Conservation (phyloP, 2,888 invertebrate species). For the Hedya salicella region DNA sequence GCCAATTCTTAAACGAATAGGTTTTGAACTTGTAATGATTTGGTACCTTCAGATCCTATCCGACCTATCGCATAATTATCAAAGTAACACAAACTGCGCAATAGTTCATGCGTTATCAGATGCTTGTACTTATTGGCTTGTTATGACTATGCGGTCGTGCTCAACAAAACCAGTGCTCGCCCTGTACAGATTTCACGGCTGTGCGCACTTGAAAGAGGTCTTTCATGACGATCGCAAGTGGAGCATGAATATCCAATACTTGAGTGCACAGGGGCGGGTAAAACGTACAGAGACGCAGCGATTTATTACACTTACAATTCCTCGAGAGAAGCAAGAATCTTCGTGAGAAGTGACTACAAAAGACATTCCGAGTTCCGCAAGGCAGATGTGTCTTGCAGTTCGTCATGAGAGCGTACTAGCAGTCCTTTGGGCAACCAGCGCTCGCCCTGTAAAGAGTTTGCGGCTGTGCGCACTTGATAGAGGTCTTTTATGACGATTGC, state of each 20-base stretch:
- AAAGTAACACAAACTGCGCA: not conserved
- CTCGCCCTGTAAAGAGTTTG: constrained; percentile 24
- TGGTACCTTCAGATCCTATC: no score
- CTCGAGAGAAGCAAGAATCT: no score
- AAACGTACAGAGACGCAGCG: not conserved
- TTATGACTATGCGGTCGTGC: not conserved
- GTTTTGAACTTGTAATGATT: no score
- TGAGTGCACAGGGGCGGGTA: not conserved
- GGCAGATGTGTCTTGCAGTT: no score
- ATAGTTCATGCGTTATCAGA: constrained; percentile 6
- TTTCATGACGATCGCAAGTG: constrained; percentile 31
- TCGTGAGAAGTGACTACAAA: no score
- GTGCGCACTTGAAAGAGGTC: constrained; percentile 23
- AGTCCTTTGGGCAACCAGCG: no score
- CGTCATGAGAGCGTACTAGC: no score
- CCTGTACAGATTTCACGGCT: constrained; percentile 30
- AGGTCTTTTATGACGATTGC: constrained; percentile 34
- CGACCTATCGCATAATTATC: no score
- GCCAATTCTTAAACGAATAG: no score
- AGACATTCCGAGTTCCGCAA: no score
- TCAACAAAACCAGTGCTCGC: constrained; percentile 1
- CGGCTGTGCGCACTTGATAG: constrained; percentile 13
- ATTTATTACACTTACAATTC: no score
- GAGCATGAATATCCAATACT: constrained; percentile 19
- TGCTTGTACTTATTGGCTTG: constrained; percentile 1